phyloP scores from a whole-genome alignment of 1,140 invertebrate species.

The Geopemphigus sp. region DNA sequence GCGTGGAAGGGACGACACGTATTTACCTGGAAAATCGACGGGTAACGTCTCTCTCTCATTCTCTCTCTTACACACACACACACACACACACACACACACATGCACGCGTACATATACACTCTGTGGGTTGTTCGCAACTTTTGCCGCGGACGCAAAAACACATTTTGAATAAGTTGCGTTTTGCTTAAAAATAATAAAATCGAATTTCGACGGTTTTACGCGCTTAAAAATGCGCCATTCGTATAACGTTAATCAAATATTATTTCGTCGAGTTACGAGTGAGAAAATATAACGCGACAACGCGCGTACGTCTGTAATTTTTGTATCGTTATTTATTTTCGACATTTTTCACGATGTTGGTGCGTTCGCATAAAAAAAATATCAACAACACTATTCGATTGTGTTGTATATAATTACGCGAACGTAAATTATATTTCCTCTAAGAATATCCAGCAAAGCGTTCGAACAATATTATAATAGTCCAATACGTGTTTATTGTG shows the following conservation, averaged over 20 bases:
- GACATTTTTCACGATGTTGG: not conserved
- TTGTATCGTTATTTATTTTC: not conserved
- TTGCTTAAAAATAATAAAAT: conserved; percentile 10
- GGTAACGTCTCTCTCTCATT: not conserved
- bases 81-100: too few relatives aligned
- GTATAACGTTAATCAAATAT: not conserved
- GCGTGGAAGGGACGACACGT: conserved; percentile 13
- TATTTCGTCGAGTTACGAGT: too few relatives aligned
- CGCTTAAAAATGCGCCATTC: not conserved
- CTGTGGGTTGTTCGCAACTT: not conserved
- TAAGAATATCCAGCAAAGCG: too few relatives aligned
- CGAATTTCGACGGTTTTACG: not conserved
- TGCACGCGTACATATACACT: not conserved
- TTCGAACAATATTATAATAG: too few relatives aligned
- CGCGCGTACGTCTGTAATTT: too few relatives aligned
- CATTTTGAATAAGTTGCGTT: conserved; percentile 33
- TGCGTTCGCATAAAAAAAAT: not conserved
- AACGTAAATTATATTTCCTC: too few relatives aligned
- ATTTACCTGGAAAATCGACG: conserved; percentile 41
- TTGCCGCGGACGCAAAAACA: conserved; percentile 1
- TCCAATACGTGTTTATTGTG: too few relatives aligned
- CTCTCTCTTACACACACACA: too few relatives aligned
- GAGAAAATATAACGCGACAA: too few relatives aligned
- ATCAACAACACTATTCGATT: too few relatives aligned
- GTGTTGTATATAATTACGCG: too few relatives aligned